phyloP scores from a whole-genome alignment of 2,797 vertebrate genomes.

The Toxotes lorentzi region DNA sequence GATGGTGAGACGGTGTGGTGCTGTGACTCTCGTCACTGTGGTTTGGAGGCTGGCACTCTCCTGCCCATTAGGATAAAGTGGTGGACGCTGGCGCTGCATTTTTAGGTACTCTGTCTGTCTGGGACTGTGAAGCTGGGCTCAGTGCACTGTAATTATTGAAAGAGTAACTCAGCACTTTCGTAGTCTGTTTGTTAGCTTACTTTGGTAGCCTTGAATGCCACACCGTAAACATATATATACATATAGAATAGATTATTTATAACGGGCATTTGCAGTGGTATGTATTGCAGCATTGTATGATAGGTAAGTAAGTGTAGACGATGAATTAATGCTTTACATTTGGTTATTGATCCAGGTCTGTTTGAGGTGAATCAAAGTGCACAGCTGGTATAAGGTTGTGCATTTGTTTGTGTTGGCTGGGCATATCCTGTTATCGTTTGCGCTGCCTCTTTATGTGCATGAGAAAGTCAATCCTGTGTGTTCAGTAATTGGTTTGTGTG shows the following conservation, averaged over 20 bases:
- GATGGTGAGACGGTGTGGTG: slow-evolving; percentile 10
- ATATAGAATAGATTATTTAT: too few species aligned
- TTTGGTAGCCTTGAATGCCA: slow-evolving; percentile 28
- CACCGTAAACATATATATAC: background rate
- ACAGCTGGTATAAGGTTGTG: background rate
- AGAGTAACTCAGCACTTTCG: slow-evolving; percentile 69
- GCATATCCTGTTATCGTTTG: slow-evolving; percentile 30
- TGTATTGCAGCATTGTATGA: background rate
- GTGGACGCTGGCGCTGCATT: slow-evolving; percentile 67
- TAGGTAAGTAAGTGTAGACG: background rate
- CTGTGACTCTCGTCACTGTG: slow-evolving; percentile 57
- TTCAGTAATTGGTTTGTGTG: slow-evolving; percentile 17
- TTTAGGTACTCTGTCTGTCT: slow-evolving; percentile 66
- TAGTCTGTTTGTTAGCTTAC: slow-evolving; percentile 45
- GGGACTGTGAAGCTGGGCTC: slow-evolving; percentile 54
- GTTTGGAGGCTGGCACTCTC: slow-evolving; percentile 60
- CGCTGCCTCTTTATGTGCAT: background rate
- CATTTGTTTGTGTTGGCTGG: slow-evolving; percentile 38
- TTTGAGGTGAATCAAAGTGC: slow-evolving; percentile 26
- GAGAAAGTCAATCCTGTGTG: slow-evolving; percentile 5
- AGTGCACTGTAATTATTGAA: slow-evolving; percentile 73
- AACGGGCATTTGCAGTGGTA: background rate
- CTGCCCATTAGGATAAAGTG: slow-evolving; percentile 68
- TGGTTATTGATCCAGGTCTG: slow-evolving; percentile 17
- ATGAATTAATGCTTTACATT: slow-evolving; percentile 2